Conservation (phyloP, 2,797 vertebrate genomes). For the Melanotaenia boesemani region DNA sequence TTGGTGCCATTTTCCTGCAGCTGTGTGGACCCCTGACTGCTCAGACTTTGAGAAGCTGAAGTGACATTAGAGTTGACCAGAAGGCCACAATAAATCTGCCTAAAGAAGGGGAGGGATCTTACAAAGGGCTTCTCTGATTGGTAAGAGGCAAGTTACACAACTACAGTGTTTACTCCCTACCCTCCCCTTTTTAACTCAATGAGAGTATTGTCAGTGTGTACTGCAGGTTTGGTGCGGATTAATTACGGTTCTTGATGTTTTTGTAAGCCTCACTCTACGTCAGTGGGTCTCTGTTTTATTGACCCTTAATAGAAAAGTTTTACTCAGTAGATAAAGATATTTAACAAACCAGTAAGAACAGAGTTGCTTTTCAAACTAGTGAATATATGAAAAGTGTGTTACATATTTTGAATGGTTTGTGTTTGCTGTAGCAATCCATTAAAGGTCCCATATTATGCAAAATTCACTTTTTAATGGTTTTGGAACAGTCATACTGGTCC, state of each 20-base stretch:
- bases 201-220: slow-evolving; percentile 50
- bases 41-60: slow-evolving; percentile 64
- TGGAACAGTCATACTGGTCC: too few species aligned
- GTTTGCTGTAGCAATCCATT: not conserved
- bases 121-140: slow-evolving; percentile 65
- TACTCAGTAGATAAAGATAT: not conserved
- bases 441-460: too few species aligned
- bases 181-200: slow-evolving; percentile 56
- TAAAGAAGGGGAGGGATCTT: slow-evolving; percentile 64
- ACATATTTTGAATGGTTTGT: not conserved
- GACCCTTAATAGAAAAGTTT: not conserved
- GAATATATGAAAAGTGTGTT: slow-evolving; percentile 5
- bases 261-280: slow-evolving; percentile 17
- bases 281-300: slow-evolving; percentile 21
- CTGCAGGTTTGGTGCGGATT: slow-evolving; percentile 60
- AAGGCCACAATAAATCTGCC: slow-evolving; percentile 60
- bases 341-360: too few species aligned
- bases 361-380: not conserved
- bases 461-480: too few species aligned
- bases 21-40: slow-evolving; percentile 66
- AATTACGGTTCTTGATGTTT: slow-evolving; percentile 29
- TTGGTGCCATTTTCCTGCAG: slow-evolving; percentile 75
- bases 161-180: slow-evolving; percentile 45
- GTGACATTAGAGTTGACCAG: slow-evolving; percentile 34
- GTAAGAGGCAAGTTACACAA: slow-evolving; percentile 64